phyloP scores from a whole-genome alignment of 2,797 vertebrate species.

The Falco biarmicus region DNA sequence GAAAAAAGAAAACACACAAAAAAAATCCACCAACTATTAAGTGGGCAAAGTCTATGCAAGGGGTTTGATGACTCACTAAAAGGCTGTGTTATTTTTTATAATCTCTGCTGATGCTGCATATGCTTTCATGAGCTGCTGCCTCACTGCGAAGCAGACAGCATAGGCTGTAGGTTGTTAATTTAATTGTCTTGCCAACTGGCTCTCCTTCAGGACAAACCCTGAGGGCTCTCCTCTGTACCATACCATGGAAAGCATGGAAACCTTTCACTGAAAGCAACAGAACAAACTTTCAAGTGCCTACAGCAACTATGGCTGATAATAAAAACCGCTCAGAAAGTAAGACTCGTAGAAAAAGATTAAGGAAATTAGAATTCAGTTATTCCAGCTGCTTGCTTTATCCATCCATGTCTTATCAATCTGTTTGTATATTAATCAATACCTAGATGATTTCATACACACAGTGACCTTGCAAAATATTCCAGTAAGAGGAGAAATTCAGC shows the following conservation, averaged over 20 bases:
- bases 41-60: background rate
- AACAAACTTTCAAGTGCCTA: background rate
- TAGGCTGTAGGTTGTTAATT: background rate
- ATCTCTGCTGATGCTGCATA: background rate
- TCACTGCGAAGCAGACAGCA: background rate
- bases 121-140: background rate
- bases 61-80: conserved; percentile 14
- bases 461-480: background rate
- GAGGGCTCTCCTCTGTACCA: background rate
- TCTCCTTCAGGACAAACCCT: background rate
- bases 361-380: background rate
- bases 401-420: background rate
- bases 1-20: background rate
- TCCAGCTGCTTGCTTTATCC: background rate
- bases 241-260: background rate
- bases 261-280: background rate
- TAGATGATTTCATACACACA: background rate
- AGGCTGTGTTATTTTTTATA: background rate
- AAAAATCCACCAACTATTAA: background rate
- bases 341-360: background rate
- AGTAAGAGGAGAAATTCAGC: background rate
- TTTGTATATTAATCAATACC: background rate
- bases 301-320: fast-evolving
- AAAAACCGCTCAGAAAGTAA: background rate
- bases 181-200: background rate